These are phyloP conservation scores for Sebastes diaconus DNA, from an alignment of 2,797 vertebrate genomes.

Conservation along the genomic window DNA sequence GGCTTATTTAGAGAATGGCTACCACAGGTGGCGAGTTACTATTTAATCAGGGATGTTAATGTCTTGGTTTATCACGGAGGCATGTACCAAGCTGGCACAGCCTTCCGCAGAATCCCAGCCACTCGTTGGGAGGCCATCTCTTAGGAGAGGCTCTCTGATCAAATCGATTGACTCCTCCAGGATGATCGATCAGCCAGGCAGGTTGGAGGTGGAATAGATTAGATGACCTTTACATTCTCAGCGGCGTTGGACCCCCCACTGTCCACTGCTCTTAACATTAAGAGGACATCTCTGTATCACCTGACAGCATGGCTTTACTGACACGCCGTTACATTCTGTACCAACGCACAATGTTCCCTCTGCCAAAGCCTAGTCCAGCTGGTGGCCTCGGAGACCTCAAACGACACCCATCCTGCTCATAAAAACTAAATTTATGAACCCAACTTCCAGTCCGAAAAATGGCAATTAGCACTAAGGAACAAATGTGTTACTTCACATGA, in stretches of 20 bases:
- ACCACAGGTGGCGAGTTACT: conserved; percentile 68
- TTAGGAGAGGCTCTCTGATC: conserved; percentile 73
- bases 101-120: conserved; percentile 35
- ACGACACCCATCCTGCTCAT: conserved; percentile 78
- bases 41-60: conserved; percentile 77
- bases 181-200: conserved; percentile 72
- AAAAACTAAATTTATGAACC: conserved; percentile 77
- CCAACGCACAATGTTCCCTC: conserved; percentile 52
- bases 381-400: conserved; percentile 74
- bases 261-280: conserved; percentile 68
- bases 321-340: conserved; percentile 53
- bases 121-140: conserved; percentile 61
- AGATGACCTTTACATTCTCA: conserved; percentile 75
- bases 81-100: conserved; percentile 68
- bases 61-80: conserved; percentile 66
- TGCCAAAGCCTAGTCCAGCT: conserved; percentile 72
- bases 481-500: conserved; percentile 73
- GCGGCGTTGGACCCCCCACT: conserved; percentile 39
- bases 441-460: conserved; percentile 70
- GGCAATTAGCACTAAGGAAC: conserved; percentile 76
- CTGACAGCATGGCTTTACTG: conserved; percentile 65
- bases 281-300: conserved; percentile 62
- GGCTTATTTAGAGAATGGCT: conserved; percentile 57
- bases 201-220: conserved; percentile 79
- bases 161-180: conserved; percentile 72